Evolutionary conservation across 2,888 invertebrate species (phyloP).

Genomic region (Zygothrica quintamaculata): DNA sequence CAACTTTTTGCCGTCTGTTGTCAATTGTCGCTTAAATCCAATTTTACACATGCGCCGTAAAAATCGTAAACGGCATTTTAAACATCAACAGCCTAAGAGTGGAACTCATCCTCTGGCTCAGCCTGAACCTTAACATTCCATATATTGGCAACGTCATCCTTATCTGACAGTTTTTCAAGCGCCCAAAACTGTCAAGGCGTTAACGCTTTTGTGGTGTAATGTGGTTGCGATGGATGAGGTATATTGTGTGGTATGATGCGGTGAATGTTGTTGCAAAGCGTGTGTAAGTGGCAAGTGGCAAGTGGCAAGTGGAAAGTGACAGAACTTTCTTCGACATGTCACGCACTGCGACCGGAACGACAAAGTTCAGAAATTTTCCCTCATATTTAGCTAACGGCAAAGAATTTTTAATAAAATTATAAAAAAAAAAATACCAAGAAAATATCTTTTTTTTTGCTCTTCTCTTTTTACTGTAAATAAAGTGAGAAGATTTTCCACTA

Average conservation of each 20-base stretch:
- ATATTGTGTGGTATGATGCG: too few relatives aligned
- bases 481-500: neutral
- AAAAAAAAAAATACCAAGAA: constrained; percentile 1
- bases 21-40: constrained; percentile 79
- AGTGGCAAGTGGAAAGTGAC: constrained; percentile 42
- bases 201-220: constrained; percentile 48
- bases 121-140: too few relatives aligned
- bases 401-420: constrained; percentile 20
- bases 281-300: constrained; percentile 7
- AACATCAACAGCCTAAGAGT: constrained; percentile 48
- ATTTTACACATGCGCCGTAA: constrained; percentile 60
- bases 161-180: constrained; percentile 66
- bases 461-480: too few relatives aligned
- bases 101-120: too few relatives aligned
- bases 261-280: too few relatives aligned
- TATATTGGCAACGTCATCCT: constrained; percentile 76
- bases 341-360: constrained; percentile 37
- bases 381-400: constrained; percentile 35
- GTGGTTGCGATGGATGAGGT: constrained; percentile 1
- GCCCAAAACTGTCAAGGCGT: constrained; percentile 59
- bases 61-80: constrained; percentile 67
- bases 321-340: constrained; percentile 54
- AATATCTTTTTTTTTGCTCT: too few relatives aligned
- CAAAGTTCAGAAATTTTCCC: constrained; percentile 50
- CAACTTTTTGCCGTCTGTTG: constrained; percentile 61